Base-by-base conservation (phyloP, 35 echinoderm and acorn worm genomes). In the Heliocidaris erythrogramma region DNA sequence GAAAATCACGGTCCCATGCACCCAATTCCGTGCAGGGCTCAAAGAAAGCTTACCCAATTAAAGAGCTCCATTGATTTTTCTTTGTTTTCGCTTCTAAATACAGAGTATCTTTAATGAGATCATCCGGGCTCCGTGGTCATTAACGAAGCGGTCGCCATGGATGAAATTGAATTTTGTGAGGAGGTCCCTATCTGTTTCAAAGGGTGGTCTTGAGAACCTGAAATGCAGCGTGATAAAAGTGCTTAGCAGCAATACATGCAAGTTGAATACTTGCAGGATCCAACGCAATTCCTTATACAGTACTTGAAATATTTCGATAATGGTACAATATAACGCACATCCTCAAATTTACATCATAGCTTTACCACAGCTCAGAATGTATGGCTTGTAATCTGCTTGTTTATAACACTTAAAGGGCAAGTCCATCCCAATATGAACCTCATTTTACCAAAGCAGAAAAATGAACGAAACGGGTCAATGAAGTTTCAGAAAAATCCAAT, bases 71-170 rank as follows among this genome's bases (percentile, higher is more conserved):
- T 78, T 78, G 65, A 78, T 78, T 78, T 78, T 27, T 78, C 65
- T 78, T 78, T 78, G 65, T 78, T 78, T 78, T 78, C 7, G 5
- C 65, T 78, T 78, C 65, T 78, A 78, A 78, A 78, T 78, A 78
- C 65, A 78, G 65, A 78, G 65, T 78, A 78, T 78, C 65, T 78
- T 78, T 78, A 78, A 78, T 78, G 17, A 78, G 65, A 78, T 78
- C 65, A 78, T 78, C 65, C 65, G 17, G 65, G 65, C 65, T 78
- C 65, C 65, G 65, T 78, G 14, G 65, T 78, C 65, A 78, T 78
- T 78, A 78, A 78, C 65, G 65, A 78, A 78, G 65, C 27, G 65
- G 65, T 18, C 65, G 65, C 14, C 14, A 78, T 27, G 65, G 65
- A 78, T 18, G 17, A 78, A 78, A 78, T 78, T 78, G 65, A 78